A percentile compares a stretch with the other conserved stretches of the same genome.
Evolutionary conservation across 2,888 invertebrate species (phyloP).

Genomic region (Auanema freiburgensis): DNA sequence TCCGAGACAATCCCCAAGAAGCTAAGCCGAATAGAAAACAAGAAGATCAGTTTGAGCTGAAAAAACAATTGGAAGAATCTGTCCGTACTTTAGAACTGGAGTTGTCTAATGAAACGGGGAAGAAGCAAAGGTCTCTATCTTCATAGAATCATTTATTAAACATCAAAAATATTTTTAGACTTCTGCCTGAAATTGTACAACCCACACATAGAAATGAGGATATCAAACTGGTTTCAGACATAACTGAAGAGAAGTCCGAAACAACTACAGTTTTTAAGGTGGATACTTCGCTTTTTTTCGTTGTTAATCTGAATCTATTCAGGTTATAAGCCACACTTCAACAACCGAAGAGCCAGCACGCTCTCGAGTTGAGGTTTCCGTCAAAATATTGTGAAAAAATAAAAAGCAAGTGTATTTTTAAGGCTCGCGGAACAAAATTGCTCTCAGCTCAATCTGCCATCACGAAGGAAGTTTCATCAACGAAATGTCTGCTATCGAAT

Average conservation of each 20-base stretch:
- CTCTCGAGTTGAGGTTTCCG: background rate
- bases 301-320: too few species aligned
- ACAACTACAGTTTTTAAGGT: background rate
- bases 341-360: background rate
- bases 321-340: too few species aligned
- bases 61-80: slow-evolving; percentile 2
- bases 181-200: background rate
- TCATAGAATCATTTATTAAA: too few species aligned
- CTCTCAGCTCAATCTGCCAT: slow-evolving; percentile 12
- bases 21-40: too few species aligned
- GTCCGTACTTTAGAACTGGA: background rate
- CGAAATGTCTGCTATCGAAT: slow-evolving; percentile 42
- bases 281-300: background rate
- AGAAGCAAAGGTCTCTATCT: background rate
- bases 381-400: slow-evolving; percentile 8
- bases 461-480: slow-evolving; percentile 13
- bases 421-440: slow-evolving; percentile 6
- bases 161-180: background rate
- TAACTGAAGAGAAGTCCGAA: too few species aligned
- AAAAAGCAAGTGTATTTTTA: slow-evolving; percentile 7
- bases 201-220: background rate
- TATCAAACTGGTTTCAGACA: background rate
- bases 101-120: background rate
- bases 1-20: too few species aligned
- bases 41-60: background rate